Percentiles rank a stretch among this genome's conserved stretches.
Conservation (phyloP, 2,888 invertebrate species). For the Tetheella fluctuosa region DNA sequence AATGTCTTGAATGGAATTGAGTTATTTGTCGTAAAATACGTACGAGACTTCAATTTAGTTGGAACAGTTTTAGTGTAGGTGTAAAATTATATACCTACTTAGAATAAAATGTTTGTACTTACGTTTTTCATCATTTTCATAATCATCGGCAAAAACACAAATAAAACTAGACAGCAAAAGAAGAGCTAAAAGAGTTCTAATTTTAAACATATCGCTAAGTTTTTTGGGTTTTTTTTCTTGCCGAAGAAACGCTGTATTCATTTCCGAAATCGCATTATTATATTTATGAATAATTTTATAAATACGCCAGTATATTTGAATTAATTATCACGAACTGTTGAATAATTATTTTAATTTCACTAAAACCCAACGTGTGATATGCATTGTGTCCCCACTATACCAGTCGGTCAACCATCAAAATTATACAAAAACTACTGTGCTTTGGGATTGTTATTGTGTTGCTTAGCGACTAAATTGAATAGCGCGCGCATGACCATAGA, state of each 20-base stretch:
- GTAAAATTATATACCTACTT: too few relatives aligned
- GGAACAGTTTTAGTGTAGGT: too few relatives aligned
- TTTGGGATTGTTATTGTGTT: constrained; percentile 53
- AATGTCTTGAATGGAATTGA: too few relatives aligned
- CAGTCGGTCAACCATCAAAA: constrained; percentile 40
- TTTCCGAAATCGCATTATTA: constrained; percentile 12
- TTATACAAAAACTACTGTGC: constrained; percentile 42
- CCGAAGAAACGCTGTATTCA: constrained; percentile 10
- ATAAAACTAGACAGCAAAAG: constrained; percentile 45
- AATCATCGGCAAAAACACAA: constrained; percentile 51
- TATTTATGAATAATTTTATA: background rate
- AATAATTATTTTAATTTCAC: background rate
- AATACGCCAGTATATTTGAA: background rate
- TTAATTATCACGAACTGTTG: background rate
- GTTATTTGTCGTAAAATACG: too few relatives aligned
- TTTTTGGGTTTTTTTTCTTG: constrained; percentile 19
- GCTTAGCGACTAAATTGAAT: constrained; percentile 78
- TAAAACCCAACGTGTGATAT: background rate
- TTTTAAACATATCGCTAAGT: constrained; percentile 43
- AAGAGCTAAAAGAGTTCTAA: constrained; percentile 36
- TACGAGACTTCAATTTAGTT: too few relatives aligned
- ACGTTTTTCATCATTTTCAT: constrained; percentile 64
- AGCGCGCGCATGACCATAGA: constrained; percentile 62
- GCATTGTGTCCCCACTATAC: constrained; percentile 21
- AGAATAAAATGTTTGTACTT: constrained; percentile 37